Base-by-base conservation (phyloP, 2,888 invertebrate genomes). In the Mayetiola destructor region DNA sequence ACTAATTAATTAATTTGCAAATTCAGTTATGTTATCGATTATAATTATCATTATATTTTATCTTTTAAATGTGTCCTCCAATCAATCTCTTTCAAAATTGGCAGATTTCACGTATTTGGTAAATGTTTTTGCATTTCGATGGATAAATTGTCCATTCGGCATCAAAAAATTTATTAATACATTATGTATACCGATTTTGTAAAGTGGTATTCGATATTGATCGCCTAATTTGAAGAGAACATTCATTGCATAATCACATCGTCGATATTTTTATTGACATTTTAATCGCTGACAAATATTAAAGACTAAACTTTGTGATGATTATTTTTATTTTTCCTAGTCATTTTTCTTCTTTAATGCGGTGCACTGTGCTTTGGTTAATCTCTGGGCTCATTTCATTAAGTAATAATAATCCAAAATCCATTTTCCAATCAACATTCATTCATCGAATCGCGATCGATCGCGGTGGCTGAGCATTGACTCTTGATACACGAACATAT, bases 1-100 rank as follows among this genome's bases (percentile, higher is more conserved):
- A 40, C n/a, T n/a, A n/a, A 40, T 40, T 40, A 40, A 40, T 40
- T 40, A 40, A 40, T 40, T 40, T 40, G 40, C 4, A 23, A 40
- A 40, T 40, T 12, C 20, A 40, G 40, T 21, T 40, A 40, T 40
- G 21, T 21, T n/a, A n/a, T n/a, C n/a, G n/a, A n/a, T n/a, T n/a
- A n/a, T n/a, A n/a, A n/a, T n/a, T n/a, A n/a, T n/a, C n/a, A n/a
- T n/a, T n/a, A n/a, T n/a, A n/a, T 21, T 18, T 40, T 40, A 40
- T 40, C 21, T 39, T 39, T 8, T 18, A 23, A 21, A 32, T 32
- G 32, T 9, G 32, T n/a, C n/a, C n/a, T n/a, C n/a, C n/a, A n/a
- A n/a, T n/a, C n/a, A n/a, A n/a, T n/a, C n/a, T n/a, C n/a, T n/a
- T n/a, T n/a, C n/a, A n/a, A n/a, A n/a, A n/a, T n/a, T n/a, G n/a